A percentile compares a stretch with the other conserved stretches of the same genome.
These are phyloP conservation scores for Rhaphigaster nebulosa DNA, from an alignment of 2,888 invertebrate species.

Conservation along the genomic window DNA sequence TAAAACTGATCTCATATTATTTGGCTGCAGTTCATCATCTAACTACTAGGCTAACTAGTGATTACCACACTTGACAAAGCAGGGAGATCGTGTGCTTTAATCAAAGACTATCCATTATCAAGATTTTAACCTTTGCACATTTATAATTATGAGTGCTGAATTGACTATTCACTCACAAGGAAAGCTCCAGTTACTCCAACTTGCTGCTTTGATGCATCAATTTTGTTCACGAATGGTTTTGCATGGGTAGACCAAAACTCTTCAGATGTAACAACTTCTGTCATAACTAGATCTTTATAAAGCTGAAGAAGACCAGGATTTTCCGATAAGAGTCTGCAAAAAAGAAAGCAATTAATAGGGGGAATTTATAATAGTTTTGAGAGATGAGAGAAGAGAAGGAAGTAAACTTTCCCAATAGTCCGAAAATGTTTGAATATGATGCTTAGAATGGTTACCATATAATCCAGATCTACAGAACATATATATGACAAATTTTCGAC, in stretches of 20 bases:
- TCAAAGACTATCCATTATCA: background rate
- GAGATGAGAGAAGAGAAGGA: background rate
- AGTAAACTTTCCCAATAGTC: too few relatives aligned
- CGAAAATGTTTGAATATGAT: too few relatives aligned
- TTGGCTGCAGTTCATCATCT: too few relatives aligned
- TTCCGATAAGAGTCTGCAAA: conserved; percentile 82
- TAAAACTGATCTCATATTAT: too few relatives aligned
- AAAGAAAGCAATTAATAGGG: background rate
- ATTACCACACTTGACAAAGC: too few relatives aligned
- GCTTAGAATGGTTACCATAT: too few relatives aligned
- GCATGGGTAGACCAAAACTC: conserved; percentile 98
- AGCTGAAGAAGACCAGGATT: conserved; percentile 93
- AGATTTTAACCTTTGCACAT: background rate
- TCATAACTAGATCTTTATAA: conserved; percentile 97
- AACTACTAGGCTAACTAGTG: too few relatives aligned
- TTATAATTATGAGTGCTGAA: background rate
- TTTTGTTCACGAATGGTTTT: conserved; percentile 77
- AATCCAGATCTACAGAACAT: too few relatives aligned
- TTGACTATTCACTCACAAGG: conserved; percentile 69
- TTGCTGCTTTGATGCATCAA: conserved; percentile 83
- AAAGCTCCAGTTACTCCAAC: conserved; percentile 83
- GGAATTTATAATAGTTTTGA: too few relatives aligned
- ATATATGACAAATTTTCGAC: too few relatives aligned
- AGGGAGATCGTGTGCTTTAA: background rate
- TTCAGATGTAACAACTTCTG: conserved; percentile 94